A percentile compares a stretch with the other conserved stretches of the same genome.
Evolutionary conservation across 1,140 invertebrate species (phyloP).

Genomic region (Leucophenga varia): DNA sequence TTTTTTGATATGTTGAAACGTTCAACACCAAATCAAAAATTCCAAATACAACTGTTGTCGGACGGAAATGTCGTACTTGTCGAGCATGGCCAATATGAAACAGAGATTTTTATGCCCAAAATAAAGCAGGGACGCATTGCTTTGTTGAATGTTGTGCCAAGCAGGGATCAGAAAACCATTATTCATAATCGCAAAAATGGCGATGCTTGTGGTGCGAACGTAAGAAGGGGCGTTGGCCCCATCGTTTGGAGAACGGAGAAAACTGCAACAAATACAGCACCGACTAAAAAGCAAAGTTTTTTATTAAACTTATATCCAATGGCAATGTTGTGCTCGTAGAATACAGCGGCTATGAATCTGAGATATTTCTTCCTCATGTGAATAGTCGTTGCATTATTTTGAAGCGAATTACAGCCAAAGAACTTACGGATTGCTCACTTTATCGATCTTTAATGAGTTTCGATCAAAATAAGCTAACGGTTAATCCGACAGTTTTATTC

Average conservation of each 20-base stretch:
- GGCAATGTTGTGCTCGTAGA: slow-evolving; percentile 27
- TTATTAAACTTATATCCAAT: slow-evolving; percentile 23
- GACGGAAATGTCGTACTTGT: slow-evolving; percentile 17
- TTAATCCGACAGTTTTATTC: too few relatives aligned
- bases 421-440: too few relatives aligned
- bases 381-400: slow-evolving; percentile 15
- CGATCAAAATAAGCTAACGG: too few relatives aligned
- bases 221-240: too few relatives aligned
- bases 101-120: slow-evolving; percentile 25
- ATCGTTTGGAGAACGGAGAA: too few relatives aligned
- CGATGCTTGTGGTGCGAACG: too few relatives aligned
- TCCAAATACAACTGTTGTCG: slow-evolving; percentile 17
- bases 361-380: slow-evolving; percentile 27
- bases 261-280: too few relatives aligned
- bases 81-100: slow-evolving; percentile 11
- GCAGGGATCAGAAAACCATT: too few relatives aligned
- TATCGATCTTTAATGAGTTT: too few relatives aligned
- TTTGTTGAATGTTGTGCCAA: slow-evolving; percentile 18
- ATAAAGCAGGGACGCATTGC: slow-evolving; percentile 6
- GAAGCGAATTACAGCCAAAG: too few relatives aligned
- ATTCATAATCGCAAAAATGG: slow-evolving; percentile 14
- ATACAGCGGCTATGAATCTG: slow-evolving; percentile 27
- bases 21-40: not conserved
- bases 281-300: too few relatives aligned
- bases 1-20: too few relatives aligned